phyloP scores from a whole-genome alignment of 1,140 invertebrate genomes.

The Stegodyphus mimosarum region DNA sequence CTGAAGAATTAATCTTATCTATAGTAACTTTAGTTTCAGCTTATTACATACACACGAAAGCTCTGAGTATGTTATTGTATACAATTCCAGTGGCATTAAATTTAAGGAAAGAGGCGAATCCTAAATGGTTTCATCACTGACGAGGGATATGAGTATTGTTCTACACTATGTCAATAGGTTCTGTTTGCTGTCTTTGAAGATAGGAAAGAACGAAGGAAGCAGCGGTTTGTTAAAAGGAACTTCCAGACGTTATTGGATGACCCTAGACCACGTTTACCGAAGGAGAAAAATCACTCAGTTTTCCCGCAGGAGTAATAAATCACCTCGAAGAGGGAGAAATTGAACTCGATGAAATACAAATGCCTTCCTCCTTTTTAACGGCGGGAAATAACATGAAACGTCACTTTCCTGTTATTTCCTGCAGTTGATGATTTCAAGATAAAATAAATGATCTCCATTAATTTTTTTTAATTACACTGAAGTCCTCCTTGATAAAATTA shows the following conservation, averaged over 20 bases:
- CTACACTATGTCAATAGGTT: too few species aligned
- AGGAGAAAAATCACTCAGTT: constrained; percentile 41
- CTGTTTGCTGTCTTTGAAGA: too few species aligned
- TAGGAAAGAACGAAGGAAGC: not conserved
- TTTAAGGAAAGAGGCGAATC: too few species aligned
- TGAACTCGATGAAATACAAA: constrained; percentile 47
- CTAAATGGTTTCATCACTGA: too few species aligned
- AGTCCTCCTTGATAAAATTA: too few species aligned
- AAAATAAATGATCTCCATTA: not conserved
- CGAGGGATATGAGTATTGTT: too few species aligned
- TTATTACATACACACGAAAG: too few species aligned
- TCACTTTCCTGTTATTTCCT: not conserved
- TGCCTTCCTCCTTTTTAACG: constrained; percentile 1
- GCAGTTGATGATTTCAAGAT: too few species aligned
- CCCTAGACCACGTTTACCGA: constrained; percentile 45
- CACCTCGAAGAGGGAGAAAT: constrained; percentile 30
- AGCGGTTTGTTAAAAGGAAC: not conserved
- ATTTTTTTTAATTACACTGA: not conserved
- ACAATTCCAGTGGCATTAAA: too few species aligned
- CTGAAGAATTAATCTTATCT: too few species aligned
- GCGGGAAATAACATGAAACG: not conserved
- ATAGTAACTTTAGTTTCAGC: too few species aligned
- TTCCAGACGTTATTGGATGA: constrained; percentile 18
- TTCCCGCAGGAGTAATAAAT: constrained; percentile 48
- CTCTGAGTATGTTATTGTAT: too few species aligned